Conservation (phyloP, 2,888 invertebrate genomes). For the Bellardia pandia region DNA sequence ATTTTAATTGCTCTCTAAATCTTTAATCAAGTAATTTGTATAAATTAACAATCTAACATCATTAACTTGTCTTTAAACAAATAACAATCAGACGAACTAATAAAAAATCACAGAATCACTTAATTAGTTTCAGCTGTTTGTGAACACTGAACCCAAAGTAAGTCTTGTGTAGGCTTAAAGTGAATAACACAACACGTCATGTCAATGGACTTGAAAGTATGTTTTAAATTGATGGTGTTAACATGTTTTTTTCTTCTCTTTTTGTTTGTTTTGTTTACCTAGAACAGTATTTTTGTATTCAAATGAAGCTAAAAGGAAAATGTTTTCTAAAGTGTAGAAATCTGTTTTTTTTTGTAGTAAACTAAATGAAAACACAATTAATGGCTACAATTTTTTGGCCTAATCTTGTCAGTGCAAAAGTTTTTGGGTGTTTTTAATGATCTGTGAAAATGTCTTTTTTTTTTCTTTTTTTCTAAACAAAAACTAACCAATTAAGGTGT, state of each 20-base stretch:
- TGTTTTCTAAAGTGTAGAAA: too few relatives aligned
- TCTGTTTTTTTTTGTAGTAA: neutral
- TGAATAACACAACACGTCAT: neutral
- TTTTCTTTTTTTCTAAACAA: neutral
- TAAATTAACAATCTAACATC: neutral
- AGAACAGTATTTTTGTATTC: neutral
- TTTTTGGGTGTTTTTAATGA: neutral
- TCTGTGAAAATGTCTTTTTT: neutral
- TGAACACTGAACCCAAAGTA: neutral
- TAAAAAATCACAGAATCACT: neutral
- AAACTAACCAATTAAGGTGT: neutral
- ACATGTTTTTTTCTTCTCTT: neutral
- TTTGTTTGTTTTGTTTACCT: neutral
- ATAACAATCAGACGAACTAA: neutral
- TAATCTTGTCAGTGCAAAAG: neutral
- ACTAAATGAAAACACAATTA: neutral
- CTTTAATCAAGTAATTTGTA: conserved; percentile 7
- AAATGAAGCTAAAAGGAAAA: neutral
- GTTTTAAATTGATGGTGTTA: neutral
- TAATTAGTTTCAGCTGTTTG: neutral
- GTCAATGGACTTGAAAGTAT: neutral
- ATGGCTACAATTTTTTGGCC: neutral
- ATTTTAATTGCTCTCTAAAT: conserved; percentile 5
- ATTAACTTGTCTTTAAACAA: conserved; percentile 12
- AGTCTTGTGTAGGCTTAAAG: neutral